Percentiles rank a stretch among this genome's conserved stretches.
phyloP scores from a whole-genome alignment of 2,888 invertebrate genomes.

The Ctena decussata region DNA sequence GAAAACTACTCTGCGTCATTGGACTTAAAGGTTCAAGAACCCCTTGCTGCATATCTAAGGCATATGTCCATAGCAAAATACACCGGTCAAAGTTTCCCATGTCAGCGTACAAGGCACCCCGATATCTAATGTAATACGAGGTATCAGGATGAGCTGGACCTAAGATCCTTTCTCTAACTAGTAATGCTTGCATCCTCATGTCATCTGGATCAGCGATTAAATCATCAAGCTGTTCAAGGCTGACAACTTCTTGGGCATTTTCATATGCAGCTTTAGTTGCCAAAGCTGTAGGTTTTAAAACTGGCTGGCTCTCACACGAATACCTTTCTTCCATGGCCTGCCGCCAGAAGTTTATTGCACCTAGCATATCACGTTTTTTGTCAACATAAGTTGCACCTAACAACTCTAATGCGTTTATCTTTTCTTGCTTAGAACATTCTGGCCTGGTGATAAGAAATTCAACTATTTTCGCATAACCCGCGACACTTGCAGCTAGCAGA shows the following conservation, averaged over 20 bases:
- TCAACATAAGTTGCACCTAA: constrained; percentile 99
- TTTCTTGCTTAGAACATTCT: constrained; percentile 90
- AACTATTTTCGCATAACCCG: constrained; percentile 97
- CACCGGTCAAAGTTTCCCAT: constrained; percentile 94
- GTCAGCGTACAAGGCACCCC: constrained; percentile 98
- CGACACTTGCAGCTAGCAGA: constrained; percentile 95
- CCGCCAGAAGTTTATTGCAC: constrained; percentile 95
- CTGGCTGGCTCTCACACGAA: constrained; percentile 76
- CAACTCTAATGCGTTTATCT: constrained; percentile 96
- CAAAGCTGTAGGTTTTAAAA: constrained; percentile 92
- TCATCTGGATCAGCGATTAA: constrained; percentile 97
- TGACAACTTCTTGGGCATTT: constrained; percentile 93
- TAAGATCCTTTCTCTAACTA: constrained; percentile 96
- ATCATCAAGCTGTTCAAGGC: constrained; percentile 93
- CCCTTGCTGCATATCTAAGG: constrained; percentile 97
- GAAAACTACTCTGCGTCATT: constrained; percentile 97
- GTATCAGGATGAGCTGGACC: constrained; percentile 98
- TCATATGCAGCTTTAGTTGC: constrained; percentile 95
- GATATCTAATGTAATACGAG: constrained; percentile 97
- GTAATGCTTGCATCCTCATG: constrained; percentile 96
- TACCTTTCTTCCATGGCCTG: constrained; percentile 93
- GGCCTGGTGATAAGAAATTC: constrained; percentile 92
- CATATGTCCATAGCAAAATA: constrained; percentile 98
- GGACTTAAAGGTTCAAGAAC: constrained; percentile 97
- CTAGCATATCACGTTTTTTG: constrained; percentile 96